phyloP scores from a whole-genome alignment of 2,888 invertebrate genomes.

The Hirtodrosophila cameraria region DNA sequence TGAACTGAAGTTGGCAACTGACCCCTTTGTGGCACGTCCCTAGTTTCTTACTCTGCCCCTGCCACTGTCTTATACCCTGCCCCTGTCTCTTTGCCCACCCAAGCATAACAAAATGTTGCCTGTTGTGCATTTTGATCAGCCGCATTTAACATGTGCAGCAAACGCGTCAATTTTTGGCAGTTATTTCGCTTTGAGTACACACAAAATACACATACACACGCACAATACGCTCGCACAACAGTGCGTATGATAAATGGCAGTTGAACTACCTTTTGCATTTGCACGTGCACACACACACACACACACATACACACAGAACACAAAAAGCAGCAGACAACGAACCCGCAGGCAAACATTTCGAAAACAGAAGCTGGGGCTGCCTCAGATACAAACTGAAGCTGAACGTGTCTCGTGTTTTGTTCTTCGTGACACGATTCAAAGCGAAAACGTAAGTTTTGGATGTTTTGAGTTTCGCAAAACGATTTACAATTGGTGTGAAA shows the following conservation, averaged over 20 bases:
- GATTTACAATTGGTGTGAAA: no score
- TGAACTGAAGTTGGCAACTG: slow-evolving; percentile 32
- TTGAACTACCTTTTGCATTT: slow-evolving; percentile 70
- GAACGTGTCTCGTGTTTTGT: no score
- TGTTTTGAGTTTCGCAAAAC: no score
- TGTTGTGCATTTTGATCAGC: slow-evolving; percentile 57
- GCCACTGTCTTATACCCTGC: no score
- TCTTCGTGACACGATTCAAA: no score
- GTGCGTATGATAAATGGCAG: slow-evolving; percentile 78
- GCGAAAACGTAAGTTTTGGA: no score
- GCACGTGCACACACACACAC: no score
- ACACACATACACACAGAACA: no score
- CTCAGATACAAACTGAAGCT: no score
- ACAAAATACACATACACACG: slow-evolving; percentile 16
- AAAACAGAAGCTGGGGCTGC: slow-evolving; percentile 19
- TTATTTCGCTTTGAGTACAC: slow-evolving; percentile 51
- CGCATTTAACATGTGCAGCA: slow-evolving; percentile 59
- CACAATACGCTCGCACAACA: slow-evolving; percentile 47
- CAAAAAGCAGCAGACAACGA: slow-evolving; percentile 65
- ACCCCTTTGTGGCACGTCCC: slow-evolving; percentile 18
- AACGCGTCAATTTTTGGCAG: slow-evolving; percentile 68
- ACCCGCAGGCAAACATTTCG: slow-evolving; percentile 47
- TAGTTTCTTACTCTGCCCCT: no score
- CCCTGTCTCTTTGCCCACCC: neutral
- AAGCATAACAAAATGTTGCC: slow-evolving; percentile 52